phyloP scores from a whole-genome alignment of 2,113 vertebrate species.

The Eudyptes chrysolophus region DNA sequence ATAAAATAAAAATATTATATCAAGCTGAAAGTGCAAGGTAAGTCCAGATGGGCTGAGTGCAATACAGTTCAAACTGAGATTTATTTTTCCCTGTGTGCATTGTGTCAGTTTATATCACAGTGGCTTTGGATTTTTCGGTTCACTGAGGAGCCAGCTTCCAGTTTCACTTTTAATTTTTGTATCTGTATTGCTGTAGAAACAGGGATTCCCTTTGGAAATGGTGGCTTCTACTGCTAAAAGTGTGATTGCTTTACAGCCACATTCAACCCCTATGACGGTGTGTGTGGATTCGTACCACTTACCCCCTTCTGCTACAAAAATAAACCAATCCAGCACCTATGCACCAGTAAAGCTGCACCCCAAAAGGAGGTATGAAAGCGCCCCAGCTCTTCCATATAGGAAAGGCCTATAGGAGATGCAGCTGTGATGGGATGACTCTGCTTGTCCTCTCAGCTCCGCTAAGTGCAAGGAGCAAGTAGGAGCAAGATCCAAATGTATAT shows the following conservation, averaged over 20 bases:
- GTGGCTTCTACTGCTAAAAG: neutral
- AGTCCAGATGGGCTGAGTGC: neutral
- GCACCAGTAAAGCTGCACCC: neutral
- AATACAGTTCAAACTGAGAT: neutral
- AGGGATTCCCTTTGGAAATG: neutral
- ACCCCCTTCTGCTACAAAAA: neutral
- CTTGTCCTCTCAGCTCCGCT: rapidly evolving
- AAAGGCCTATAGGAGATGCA: neutral
- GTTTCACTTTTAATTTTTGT: neutral
- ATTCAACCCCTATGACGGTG: neutral
- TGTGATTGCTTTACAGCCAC: neutral
- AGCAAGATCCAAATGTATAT: neutral
- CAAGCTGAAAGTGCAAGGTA: neutral
- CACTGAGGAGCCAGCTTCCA: neutral
- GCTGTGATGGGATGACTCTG: neutral
- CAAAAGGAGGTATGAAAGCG: neutral
- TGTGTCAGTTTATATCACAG: neutral
- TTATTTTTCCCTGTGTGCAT: neutral
- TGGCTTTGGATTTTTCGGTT: neutral
- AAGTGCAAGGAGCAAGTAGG: neutral
- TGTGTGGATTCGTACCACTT: neutral
- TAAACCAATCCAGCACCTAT: neutral
- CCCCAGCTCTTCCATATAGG: neutral
- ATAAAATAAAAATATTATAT: neutral
- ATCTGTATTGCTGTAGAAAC: neutral